Conservation (phyloP, 2,888 invertebrate species). For the Noctua janthina region DNA sequence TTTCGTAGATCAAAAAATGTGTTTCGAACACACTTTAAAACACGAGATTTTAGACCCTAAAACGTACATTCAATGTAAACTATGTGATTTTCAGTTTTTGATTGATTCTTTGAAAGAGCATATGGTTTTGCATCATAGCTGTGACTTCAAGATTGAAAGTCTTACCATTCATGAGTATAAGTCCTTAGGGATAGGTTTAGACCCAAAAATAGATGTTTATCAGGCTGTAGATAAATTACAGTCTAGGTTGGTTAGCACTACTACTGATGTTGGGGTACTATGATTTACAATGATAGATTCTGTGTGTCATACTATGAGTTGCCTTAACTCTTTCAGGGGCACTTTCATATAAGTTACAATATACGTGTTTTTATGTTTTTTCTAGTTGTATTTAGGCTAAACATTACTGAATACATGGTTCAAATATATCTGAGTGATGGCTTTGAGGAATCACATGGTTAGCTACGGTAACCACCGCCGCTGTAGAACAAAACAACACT, state of each 20-base stretch:
- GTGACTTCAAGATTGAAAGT: slow-evolving; percentile 71
- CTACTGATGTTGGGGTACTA: slow-evolving; percentile 65
- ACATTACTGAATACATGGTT: too few relatives aligned
- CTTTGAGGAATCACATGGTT: too few relatives aligned
- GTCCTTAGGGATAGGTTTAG: slow-evolving; percentile 9
- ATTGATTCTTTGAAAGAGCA: slow-evolving; percentile 73
- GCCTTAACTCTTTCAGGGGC: too few relatives aligned
- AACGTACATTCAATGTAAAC: slow-evolving; percentile 79
- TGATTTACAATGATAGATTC: slow-evolving; percentile 11
- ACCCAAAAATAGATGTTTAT: slow-evolving; percentile 65
- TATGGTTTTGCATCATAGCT: slow-evolving; percentile 72
- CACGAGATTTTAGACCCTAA: slow-evolving; percentile 73
- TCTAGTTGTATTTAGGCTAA: too few relatives aligned
- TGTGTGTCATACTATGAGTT: background rate
- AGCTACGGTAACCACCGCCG: too few relatives aligned
- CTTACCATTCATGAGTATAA: slow-evolving; percentile 75
- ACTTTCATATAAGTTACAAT: too few relatives aligned
- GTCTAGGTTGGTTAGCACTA: slow-evolving; percentile 76
- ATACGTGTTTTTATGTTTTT: too few relatives aligned
- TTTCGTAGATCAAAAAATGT: slow-evolving; percentile 70
- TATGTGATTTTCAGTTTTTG: slow-evolving; percentile 78
- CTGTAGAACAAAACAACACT: too few relatives aligned
- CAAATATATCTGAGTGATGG: too few relatives aligned
- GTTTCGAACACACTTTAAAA: slow-evolving; percentile 70
- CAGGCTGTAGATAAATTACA: slow-evolving; percentile 73